These are phyloP conservation scores for Hecatera dysodea DNA, from an alignment of 2,888 invertebrate genomes.

Conservation along the genomic window DNA sequence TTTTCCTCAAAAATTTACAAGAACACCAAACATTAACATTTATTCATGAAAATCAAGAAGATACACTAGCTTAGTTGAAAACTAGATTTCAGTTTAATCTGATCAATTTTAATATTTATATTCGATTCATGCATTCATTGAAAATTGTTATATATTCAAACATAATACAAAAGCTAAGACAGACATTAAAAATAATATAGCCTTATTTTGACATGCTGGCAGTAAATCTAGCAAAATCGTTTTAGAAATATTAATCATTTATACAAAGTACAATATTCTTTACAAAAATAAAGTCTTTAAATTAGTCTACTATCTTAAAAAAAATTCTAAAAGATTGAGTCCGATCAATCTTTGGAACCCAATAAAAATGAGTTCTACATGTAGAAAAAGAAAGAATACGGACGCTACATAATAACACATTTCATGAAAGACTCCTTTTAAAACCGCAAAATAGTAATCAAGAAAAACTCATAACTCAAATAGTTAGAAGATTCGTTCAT, in stretches of 20 bases:
- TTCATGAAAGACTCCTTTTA: background rate
- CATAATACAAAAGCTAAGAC: background rate
- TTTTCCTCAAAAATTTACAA: slow-evolving; percentile 10
- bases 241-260: background rate
- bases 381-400: slow-evolving; percentile 20
- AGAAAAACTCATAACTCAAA: slow-evolving; percentile 37
- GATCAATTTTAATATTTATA: slow-evolving; percentile 3
- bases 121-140: slow-evolving; percentile 9
- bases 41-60: slow-evolving; percentile 21
- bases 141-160: background rate
- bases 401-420: slow-evolving; percentile 4
- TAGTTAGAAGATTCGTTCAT: slow-evolving; percentile 29
- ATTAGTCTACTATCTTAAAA: background rate
- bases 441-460: slow-evolving; percentile 13
- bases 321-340: slow-evolving; percentile 11
- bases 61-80: slow-evolving; percentile 13
- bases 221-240: background rate
- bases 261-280: background rate
- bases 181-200: background rate
- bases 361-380: slow-evolving; percentile 30
- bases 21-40: slow-evolving; percentile 15
- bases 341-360: slow-evolving; percentile 14
- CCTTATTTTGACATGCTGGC: background rate
- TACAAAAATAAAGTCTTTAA: background rate
- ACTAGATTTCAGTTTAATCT: background rate